Percentiles rank a stretch among this genome's conserved stretches.
Conservation (phyloP, 37 sponge, comb jelly and placozoan genomes). For the Haliclona indistincta region DNA sequence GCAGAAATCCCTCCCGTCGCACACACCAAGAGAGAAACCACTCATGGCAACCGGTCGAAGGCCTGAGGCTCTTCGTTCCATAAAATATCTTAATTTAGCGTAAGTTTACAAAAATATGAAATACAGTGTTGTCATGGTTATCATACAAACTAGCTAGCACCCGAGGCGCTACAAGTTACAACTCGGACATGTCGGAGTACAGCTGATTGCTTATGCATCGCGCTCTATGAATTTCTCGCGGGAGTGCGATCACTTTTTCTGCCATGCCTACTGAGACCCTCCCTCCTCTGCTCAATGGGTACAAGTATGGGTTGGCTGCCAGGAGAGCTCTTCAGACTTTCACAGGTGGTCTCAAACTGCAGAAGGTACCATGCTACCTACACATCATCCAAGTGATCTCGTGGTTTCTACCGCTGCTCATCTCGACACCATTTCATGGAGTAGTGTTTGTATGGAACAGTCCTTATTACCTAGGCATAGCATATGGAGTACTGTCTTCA, state of each 20-base stretch:
- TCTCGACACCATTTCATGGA: constrained; percentile 40
- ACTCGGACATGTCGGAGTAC: too few species aligned
- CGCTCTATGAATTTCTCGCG: too few species aligned
- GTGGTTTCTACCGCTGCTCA: constrained; percentile 41
- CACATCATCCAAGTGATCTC: constrained; percentile 34
- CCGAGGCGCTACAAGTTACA: too few species aligned
- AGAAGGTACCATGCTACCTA: constrained; percentile 37
- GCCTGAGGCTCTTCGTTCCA: too few species aligned
- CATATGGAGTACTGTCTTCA: constrained; percentile 31
- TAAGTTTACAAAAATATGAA: too few species aligned
- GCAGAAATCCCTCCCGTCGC: constrained; percentile 79
- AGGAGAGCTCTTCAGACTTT: constrained; percentile 50
- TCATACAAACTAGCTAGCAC: too few species aligned
- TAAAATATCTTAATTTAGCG: too few species aligned
- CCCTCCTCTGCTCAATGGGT: constrained; percentile 59
- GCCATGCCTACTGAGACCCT: background rate
- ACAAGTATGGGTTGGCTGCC: constrained; percentile 39
- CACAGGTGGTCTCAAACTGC: constrained; percentile 57
- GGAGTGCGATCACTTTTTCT: too few species aligned
- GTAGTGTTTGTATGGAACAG: constrained; percentile 23
- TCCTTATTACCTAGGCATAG: constrained; percentile 35
- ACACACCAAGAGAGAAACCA: constrained; percentile 29
- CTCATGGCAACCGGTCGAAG: too few species aligned
- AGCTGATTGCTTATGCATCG: too few species aligned
- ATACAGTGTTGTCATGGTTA: too few species aligned